Base-by-base conservation (phyloP, 1,140 invertebrate species). In the Drosophila arawakana region DNA sequence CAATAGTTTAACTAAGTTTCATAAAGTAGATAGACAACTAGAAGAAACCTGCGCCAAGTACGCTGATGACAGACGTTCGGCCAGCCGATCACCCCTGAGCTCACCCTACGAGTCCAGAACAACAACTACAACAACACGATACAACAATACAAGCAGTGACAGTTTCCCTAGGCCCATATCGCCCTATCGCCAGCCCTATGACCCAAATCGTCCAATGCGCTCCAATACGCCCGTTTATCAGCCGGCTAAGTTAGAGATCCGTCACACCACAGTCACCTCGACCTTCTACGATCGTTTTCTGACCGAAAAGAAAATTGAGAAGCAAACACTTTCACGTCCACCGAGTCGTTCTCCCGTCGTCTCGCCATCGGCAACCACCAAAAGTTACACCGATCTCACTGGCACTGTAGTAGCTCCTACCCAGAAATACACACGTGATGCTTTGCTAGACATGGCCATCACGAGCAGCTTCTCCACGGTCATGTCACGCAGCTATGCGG, bases 21-120 rank as follows among this genome's bases (percentile, higher is more conserved):
- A 91, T 79, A 91, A 92, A 91, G 91, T 92, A 92, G 91, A 92
- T 92, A 92, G 90, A 81, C 85, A 92, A 91, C 89, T 92, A 91
- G 80, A 89, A 71, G 89, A 91, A 78, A 84, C 89, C 55, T 91
- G 82, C 79, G 80, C 84, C 84, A 91, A 85, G 71, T 85, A 83
- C 71, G 90, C 85, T 52, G 91, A 92, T 44, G 79, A 83, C 74
- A 78, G 73, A 81, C 80, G 89, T 67, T 89, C 89, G 73, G 83
- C 88, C 71, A 76, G 80, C 74, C 71, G 90, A 62, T 78, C 84
- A 25, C 90, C 90, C 46, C 49, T 90, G 72, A 90, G 82, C 46
- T 83, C 81, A 7, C 90, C 90, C 11, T 86, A 84, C 63, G 88
- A 86, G 73, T 70, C 80, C 68, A 76, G 76, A 73, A 75, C 78